Conservation (phyloP, 2,888 invertebrate species). For the Rhabditoides inermis region DNA sequence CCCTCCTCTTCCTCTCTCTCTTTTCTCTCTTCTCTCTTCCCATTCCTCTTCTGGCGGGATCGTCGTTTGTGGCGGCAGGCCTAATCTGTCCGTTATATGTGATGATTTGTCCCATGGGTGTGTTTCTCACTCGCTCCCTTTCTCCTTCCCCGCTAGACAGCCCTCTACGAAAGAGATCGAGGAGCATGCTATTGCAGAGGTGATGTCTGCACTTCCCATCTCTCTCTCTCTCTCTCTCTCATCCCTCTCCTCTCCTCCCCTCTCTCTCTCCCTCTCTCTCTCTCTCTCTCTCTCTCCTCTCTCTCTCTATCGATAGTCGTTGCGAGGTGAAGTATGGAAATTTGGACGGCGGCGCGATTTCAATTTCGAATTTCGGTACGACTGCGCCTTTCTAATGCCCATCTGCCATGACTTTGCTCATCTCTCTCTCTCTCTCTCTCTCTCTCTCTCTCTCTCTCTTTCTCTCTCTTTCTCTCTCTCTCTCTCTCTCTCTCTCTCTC, state of each 20-base stretch:
- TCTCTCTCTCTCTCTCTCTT: background rate
- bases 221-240: slow-evolving; percentile 1
- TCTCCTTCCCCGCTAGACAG: slow-evolving; percentile 6
- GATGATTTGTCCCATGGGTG: slow-evolving; percentile 6
- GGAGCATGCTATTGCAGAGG: no score
- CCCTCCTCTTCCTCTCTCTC: slow-evolving; percentile 8
- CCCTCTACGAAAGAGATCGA: no score
- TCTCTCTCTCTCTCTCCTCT: slow-evolving; percentile 1
- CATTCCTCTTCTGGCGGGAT: slow-evolving; percentile 6
- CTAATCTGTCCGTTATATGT: slow-evolving; percentile 6
- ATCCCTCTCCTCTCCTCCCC: background rate
- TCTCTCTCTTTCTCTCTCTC: background rate
- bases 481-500: background rate
- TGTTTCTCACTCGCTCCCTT: background rate
- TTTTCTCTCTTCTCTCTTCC: slow-evolving; percentile 2
- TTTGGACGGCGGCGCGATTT: no score
- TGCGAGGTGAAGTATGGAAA: no score
- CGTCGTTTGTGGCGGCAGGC: background rate
- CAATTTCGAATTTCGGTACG: no score
- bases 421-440: background rate
- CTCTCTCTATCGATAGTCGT: background rate
- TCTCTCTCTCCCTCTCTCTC: slow-evolving; percentile 1
- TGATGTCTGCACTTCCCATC: background rate
- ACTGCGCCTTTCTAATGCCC: no score
- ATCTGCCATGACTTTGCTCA: no score